Conservation (phyloP, 2,888 invertebrate species). For the Auanema sp. region DNA sequence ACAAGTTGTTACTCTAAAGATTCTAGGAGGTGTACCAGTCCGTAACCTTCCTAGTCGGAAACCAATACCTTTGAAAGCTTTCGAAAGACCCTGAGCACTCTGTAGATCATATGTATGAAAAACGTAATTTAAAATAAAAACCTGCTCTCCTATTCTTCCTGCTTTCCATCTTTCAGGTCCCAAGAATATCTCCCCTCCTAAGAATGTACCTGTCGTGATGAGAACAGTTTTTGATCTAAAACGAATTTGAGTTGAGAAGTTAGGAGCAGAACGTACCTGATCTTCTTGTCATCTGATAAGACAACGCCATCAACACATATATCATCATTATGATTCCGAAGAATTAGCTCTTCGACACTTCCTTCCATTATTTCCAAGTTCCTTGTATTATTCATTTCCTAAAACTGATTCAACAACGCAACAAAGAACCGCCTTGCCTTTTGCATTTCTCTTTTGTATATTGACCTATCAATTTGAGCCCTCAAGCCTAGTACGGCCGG, state of each 20-base stretch:
- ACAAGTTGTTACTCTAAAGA: constrained; percentile 72
- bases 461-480: constrained; percentile 81
- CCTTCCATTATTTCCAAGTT: constrained; percentile 75
- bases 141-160: constrained; percentile 68
- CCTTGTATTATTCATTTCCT: constrained; percentile 50
- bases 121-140: constrained; percentile 5
- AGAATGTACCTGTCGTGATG: constrained; percentile 85
- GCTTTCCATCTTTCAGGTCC: constrained; percentile 78
- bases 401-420: constrained; percentile 3
- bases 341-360: constrained; percentile 78
- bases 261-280: constrained; percentile 7
- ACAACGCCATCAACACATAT: constrained; percentile 31
- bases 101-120: constrained; percentile 10
- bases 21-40: constrained; percentile 82
- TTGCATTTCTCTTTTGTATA: constrained; percentile 80
- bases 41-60: constrained; percentile 80
- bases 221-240: constrained; percentile 70
- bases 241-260: not conserved
- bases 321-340: constrained; percentile 58
- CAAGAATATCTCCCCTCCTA: constrained; percentile 82
- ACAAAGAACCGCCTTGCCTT: constrained; percentile 66
- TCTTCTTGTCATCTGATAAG: constrained; percentile 16
- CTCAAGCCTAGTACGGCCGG: constrained; percentile 87
- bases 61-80: constrained; percentile 75
- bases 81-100: constrained; percentile 65